Base-by-base conservation (phyloP, 2,888 invertebrate species). In the Rosalia funebris region DNA sequence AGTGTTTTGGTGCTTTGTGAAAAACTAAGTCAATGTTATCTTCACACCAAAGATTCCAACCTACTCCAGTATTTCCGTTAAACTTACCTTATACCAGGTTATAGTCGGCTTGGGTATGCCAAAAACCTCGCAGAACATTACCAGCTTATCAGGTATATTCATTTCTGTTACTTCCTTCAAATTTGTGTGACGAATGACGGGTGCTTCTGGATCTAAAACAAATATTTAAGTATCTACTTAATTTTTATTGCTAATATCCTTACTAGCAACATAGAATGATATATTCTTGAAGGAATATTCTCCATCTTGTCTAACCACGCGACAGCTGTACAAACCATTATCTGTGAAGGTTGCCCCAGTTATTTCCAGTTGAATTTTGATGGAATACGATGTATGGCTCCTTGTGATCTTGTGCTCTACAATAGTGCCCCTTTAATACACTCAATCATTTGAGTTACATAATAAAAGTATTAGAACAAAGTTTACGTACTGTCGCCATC, bases 11-110 rank as follows among this genome's bases (percentile, higher is more conserved):
- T n/a, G n/a, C n/a, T n/a, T n/a, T n/a, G n/a, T n/a, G n/a, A n/a
- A n/a, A n/a, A n/a, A n/a, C n/a, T n/a, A n/a, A n/a, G n/a, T n/a
- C n/a, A n/a, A n/a, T n/a, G n/a, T n/a, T n/a, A n/a, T n/a, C n/a
- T n/a, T n/a, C n/a, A n/a, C n/a, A n/a, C n/a, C n/a, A n/a, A n/a
- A n/a, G n/a, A n/a, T n/a, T n/a, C n/a, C n/a, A n/a, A n/a, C n/a
- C n/a, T n/a, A n/a, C n/a, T n/a, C n/a, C n/a, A n/a, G n/a, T n/a
- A n/a, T n/a, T n/a, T n/a, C n/a, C n/a, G 11, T 10, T 3, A 34
- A n/a, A 47, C 75, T 76, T 84, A 90, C 92, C 85, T 91, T 91
- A 66, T 81, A 87, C 93, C 93, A 93, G 0, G 76, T 78, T 0
- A 93, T 83, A 0, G 65, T 76, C 0, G 93, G 91, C 45, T 82